phyloP scores from a whole-genome alignment of 2,113 vertebrate species.

The Charadrius vociferus region DNA sequence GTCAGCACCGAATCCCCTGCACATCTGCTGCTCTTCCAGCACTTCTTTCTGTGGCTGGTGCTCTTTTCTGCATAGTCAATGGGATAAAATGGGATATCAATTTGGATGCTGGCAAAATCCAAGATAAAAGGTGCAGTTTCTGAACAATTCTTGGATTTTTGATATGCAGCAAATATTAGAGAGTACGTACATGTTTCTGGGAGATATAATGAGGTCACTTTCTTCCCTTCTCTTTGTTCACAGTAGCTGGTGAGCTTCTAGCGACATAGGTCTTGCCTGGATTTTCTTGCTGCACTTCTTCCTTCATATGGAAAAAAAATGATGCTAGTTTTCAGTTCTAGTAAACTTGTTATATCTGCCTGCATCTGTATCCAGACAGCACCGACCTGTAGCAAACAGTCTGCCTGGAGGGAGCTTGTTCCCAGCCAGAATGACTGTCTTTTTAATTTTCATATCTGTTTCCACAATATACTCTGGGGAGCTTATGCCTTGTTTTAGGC shows the following conservation, averaged over 20 bases:
- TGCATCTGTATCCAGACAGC: background rate
- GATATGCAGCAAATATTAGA: background rate
- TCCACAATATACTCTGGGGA: background rate
- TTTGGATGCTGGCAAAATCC: background rate
- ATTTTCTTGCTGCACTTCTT: background rate
- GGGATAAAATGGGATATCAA: background rate
- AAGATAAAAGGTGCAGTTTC: background rate
- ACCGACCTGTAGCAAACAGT: rapidly evolving
- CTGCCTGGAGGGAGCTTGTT: background rate
- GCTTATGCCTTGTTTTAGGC: background rate
- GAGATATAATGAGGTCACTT: background rate
- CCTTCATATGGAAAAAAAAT: background rate
- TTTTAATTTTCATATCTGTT: background rate
- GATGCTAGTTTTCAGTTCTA: background rate
- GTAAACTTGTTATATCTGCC: background rate
- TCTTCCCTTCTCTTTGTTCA: background rate
- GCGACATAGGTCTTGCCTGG: background rate
- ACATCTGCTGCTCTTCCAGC: background rate
- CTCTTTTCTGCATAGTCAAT: background rate
- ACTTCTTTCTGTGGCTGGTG: background rate
- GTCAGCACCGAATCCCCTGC: background rate
- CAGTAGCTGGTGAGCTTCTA: background rate
- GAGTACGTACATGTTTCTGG: background rate
- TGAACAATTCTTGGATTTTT: background rate
- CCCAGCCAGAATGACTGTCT: background rate